Evolutionary conservation across 2,113 vertebrate genomes (phyloP).

Genomic region (Sapajus apella): DNA sequence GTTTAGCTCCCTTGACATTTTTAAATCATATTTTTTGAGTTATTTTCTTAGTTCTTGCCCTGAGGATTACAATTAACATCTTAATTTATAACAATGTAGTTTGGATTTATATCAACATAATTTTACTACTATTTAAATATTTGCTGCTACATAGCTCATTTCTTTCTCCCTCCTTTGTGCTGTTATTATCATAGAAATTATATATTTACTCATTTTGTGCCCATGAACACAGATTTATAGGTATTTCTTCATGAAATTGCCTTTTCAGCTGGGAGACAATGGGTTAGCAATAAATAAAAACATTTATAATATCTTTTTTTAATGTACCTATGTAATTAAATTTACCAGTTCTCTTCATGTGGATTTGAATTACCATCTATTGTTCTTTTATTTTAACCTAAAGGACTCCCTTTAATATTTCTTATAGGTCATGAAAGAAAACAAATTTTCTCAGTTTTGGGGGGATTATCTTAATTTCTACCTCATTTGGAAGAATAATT

Average conservation of each 20-base stretch:
- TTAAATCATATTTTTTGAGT: background rate
- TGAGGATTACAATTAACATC: background rate
- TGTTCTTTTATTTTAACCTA: background rate
- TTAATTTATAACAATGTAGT: background rate
- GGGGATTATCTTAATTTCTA: background rate
- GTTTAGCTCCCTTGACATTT: slow-evolving; percentile 7
- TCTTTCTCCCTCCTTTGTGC: background rate
- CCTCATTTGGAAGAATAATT: background rate
- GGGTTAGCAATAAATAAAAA: background rate
- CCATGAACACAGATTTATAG: background rate
- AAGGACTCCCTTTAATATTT: background rate
- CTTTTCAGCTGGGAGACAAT: background rate
- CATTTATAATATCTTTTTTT: background rate
- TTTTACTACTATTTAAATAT: background rate
- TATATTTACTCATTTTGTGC: background rate
- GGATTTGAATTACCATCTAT: background rate
- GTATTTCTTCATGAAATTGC: background rate
- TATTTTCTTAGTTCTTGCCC: background rate
- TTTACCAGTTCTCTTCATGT: background rate
- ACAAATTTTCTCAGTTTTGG: background rate
- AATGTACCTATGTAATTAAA: background rate
- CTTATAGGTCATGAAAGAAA: background rate
- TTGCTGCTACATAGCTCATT: background rate
- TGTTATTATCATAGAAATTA: background rate
- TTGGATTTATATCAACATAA: background rate